Conservation (phyloP, 2,888 invertebrate genomes). For the Minunthozetes semirufus region DNA sequence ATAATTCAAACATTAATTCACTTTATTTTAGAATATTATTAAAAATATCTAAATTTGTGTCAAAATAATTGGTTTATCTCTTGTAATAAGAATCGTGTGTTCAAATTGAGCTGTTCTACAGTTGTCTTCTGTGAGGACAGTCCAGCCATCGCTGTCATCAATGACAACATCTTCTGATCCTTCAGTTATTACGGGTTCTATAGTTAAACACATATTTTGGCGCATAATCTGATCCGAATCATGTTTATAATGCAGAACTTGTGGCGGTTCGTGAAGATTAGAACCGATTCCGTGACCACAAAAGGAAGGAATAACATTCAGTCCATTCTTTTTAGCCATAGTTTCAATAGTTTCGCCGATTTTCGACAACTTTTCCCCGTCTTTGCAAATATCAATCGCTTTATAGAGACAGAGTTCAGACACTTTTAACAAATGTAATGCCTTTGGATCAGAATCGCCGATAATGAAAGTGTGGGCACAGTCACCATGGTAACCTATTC, state of each 20-base stretch:
- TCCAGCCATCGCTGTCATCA: constrained; percentile 78
- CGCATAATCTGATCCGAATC: constrained; percentile 63
- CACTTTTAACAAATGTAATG: constrained; percentile 58
- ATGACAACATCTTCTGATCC: constrained; percentile 54
- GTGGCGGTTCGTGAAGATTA: constrained; percentile 87
- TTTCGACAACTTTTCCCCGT: constrained; percentile 49
- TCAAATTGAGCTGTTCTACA: constrained; percentile 82
- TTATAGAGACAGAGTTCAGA: constrained; percentile 60
- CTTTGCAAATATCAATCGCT: constrained; percentile 56
- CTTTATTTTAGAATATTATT: too few relatives aligned
- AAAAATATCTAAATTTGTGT: constrained; percentile 51
- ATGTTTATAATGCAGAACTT: constrained; percentile 71
- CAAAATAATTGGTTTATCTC: constrained; percentile 67
- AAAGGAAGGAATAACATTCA: constrained; percentile 68
- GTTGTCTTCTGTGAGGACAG: constrained; percentile 72
- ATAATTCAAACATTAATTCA: too few relatives aligned
- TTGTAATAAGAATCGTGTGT: constrained; percentile 79
- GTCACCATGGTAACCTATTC: constrained; percentile 75
- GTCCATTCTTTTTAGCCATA: constrained; percentile 58
- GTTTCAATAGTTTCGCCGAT: constrained; percentile 44
- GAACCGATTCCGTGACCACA: constrained; percentile 86
- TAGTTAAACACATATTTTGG: constrained; percentile 88
- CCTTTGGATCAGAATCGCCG: constrained; percentile 60
- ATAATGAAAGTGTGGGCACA: constrained; percentile 77
- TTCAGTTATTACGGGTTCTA: constrained; percentile 79